A percentile compares a stretch with the other conserved stretches of the same genome.
Conservation (phyloP, 2,888 invertebrate species). For the Drosophila nr. perissopoda region DNA sequence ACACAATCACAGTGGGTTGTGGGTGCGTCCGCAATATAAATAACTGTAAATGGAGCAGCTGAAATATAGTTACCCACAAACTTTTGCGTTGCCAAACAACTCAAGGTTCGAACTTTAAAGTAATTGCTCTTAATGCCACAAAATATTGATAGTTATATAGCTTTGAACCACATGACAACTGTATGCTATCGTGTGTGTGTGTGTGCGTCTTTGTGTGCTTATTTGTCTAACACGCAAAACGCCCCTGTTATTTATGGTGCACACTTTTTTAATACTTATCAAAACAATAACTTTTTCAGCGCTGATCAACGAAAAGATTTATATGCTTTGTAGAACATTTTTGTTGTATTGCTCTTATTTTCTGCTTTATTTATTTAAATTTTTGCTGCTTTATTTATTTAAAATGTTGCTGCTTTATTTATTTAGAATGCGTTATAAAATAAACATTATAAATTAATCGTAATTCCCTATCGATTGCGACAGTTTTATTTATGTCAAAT, state of each 20-base stretch:
- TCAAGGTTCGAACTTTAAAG: constrained; percentile 60
- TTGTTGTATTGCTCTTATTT: constrained; percentile 3
- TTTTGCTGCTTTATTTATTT: background rate
- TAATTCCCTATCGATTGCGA: constrained; percentile 35
- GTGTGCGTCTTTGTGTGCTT: constrained; percentile 5
- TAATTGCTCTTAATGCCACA: constrained; percentile 76
- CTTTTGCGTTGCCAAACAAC: constrained; percentile 53
- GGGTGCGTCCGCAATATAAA: constrained; percentile 44
- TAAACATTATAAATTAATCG: background rate
- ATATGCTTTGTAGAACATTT: constrained; percentile 26
- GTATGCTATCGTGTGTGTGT: background rate
- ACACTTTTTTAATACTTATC: constrained; percentile 66
- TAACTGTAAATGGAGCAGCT: constrained; percentile 58
- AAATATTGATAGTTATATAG: constrained; percentile 49
- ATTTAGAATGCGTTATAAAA: background rate
- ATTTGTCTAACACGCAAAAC: constrained; percentile 45
- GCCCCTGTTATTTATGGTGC: constrained; percentile 69
- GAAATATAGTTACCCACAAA: constrained; percentile 61
- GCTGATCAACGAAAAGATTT: constrained; percentile 28
- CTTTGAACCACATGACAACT: constrained; percentile 15
- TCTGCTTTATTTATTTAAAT: background rate
- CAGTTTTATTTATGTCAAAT: constrained; percentile 49
- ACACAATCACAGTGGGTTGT: background rate
- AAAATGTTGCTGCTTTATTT: background rate
- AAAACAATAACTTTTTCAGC: constrained; percentile 59